Conservation (phyloP, 2,113 vertebrate genomes). For the Emydura subglobosa region DNA sequence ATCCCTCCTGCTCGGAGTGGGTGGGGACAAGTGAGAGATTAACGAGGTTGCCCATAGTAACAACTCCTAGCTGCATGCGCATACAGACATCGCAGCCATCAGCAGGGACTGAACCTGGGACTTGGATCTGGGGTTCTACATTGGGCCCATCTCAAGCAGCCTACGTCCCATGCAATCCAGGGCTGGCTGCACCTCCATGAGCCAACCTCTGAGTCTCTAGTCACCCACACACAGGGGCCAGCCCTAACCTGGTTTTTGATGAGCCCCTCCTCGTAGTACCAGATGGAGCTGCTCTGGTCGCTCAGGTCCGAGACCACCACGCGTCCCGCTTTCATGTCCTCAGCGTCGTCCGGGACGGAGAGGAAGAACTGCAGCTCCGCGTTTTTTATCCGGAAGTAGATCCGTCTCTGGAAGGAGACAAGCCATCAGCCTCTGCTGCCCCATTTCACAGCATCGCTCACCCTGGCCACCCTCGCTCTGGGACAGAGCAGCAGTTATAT, state of each 20-base stretch:
- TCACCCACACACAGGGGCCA: not conserved
- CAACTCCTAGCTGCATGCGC: not conserved
- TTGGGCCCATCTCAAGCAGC: not conserved
- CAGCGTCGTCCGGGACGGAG: conserved; percentile 85
- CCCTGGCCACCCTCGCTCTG: not conserved
- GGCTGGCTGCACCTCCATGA: accelerated
- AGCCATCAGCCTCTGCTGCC: not conserved
- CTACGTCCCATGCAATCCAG: too few relatives aligned
- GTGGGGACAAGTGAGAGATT: not conserved
- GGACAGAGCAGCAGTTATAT: not conserved
- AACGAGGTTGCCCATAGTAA: not conserved
- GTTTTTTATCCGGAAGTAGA: conserved; percentile 88
- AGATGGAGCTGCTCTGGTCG: conserved; percentile 85
- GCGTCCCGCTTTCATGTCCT: conserved; percentile 91
- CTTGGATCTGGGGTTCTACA: not conserved
- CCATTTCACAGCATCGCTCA: not conserved
- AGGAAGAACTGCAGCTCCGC: conserved; percentile 82
- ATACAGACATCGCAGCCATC: not conserved
- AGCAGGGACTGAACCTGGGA: not conserved
- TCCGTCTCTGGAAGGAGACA: conserved; percentile 81
- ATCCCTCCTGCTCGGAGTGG: not conserved
- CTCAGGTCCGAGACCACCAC: conserved; percentile 85
- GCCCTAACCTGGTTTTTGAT: conserved; percentile 91
- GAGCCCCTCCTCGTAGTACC: conserved; percentile 93
- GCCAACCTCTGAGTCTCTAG: not conserved